Percentiles rank a stretch among this genome's conserved stretches.
These are phyloP conservation scores for Lagocephalus sceleratus DNA, from an alignment of 2,797 vertebrate species.

Conservation along the genomic window DNA sequence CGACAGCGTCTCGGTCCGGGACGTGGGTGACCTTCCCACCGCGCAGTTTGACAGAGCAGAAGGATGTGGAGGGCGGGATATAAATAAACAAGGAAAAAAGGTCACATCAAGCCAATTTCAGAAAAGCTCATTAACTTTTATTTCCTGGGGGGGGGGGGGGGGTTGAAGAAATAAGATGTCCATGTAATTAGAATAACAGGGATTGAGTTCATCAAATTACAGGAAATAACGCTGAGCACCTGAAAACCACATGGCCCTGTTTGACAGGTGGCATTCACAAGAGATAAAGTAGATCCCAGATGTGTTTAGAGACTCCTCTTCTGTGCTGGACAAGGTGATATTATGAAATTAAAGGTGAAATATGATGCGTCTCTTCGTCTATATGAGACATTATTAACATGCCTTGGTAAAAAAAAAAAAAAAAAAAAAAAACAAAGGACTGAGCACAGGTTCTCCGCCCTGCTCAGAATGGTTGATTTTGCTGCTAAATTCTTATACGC, in stretches of 20 bases:
- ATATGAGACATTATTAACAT: no score
- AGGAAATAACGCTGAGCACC: conserved; percentile 60
- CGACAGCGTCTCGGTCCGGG: not conserved
- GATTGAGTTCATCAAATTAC: conserved; percentile 71
- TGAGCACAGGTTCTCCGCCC: no score
- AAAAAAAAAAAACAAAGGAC: conserved; percentile 28
- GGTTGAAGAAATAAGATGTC: conserved; percentile 59
- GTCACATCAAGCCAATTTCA: conserved; percentile 71
- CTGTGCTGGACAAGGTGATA: conserved; percentile 3
- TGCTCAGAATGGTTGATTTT: no score
- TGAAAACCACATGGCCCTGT: conserved; percentile 38
- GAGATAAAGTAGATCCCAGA: conserved; percentile 34
- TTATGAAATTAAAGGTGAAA: no score
- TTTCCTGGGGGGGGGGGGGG: conserved; percentile 46
- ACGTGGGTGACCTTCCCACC: conserved; percentile 18
- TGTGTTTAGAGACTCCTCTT: conserved; percentile 2
- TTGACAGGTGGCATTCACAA: conserved; percentile 65
- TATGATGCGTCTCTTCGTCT: no score
- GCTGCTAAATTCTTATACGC: no score
- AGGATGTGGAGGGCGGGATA: conserved; percentile 12
- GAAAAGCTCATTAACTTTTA: conserved; percentile 77
- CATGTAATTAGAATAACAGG: conserved; percentile 72
- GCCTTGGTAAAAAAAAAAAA: conserved; percentile 1
- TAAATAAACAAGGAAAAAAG: conserved; percentile 71
- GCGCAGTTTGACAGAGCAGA: conserved; percentile 29